Conservation (phyloP, 2,888 invertebrate genomes). For the Dastarcus helophoroides region DNA sequence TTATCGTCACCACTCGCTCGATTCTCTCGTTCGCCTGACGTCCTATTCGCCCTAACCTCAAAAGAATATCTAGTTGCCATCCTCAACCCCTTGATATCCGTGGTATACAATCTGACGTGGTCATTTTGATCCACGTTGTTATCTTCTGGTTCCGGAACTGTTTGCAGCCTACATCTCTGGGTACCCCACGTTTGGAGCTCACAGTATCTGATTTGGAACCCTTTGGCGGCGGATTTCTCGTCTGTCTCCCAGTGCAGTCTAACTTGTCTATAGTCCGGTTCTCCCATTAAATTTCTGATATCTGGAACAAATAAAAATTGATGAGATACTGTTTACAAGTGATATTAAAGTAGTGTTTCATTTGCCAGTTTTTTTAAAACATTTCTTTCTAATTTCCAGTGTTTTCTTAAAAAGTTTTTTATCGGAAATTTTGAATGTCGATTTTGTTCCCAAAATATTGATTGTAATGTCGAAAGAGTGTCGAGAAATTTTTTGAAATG, state of each 20-base stretch:
- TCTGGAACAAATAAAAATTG: constrained; percentile 35
- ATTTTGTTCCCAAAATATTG: too few species aligned
- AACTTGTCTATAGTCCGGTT: constrained; percentile 56
- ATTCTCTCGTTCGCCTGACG: constrained; percentile 35
- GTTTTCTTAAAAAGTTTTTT: too few species aligned
- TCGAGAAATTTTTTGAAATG: too few species aligned
- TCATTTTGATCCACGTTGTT: constrained; percentile 24
- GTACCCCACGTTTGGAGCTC: constrained; percentile 71
- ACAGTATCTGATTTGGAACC: constrained; percentile 64
- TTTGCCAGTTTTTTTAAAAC: too few species aligned
- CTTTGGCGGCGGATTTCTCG: constrained; percentile 35
- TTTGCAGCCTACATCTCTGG: constrained; percentile 55
- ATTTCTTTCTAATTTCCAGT: too few species aligned
- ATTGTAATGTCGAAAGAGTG: too few species aligned
- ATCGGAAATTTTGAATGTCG: too few species aligned
- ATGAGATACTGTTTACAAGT: too few species aligned
- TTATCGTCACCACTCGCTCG: constrained; percentile 38
- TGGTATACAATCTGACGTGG: constrained; percentile 40
- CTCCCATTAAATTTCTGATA: constrained; percentile 50
- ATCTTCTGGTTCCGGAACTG: constrained; percentile 23
- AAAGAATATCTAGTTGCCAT: constrained; percentile 78
- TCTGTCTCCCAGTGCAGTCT: constrained; percentile 53
- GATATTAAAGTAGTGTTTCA: too few species aligned
- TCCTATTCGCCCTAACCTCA: constrained; percentile 46
- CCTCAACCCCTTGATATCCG: constrained; percentile 56